Conservation (phyloP, 1,140 invertebrate species). For the Adelges cooleyi region DNA sequence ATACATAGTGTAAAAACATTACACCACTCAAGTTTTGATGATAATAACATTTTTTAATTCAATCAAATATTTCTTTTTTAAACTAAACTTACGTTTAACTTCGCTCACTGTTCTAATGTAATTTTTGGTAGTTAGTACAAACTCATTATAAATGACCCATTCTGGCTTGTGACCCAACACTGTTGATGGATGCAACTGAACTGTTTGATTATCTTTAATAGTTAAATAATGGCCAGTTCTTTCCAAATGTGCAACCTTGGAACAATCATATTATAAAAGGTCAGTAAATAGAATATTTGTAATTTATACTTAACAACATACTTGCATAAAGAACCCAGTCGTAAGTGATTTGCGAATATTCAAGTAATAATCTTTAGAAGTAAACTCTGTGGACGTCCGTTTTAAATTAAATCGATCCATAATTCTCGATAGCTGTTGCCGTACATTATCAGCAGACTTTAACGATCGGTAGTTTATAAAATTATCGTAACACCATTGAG, state of each 20-base stretch:
- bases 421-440: slow-evolving; percentile 68
- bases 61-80: background rate
- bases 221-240: slow-evolving; percentile 94
- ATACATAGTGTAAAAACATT: no score
- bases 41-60: background rate
- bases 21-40: no score
- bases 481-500: slow-evolving; percentile 98
- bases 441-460: slow-evolving; percentile 82
- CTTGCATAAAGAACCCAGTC: slow-evolving; percentile 99
- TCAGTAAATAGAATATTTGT: no score
- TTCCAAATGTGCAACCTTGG: slow-evolving; percentile 85
- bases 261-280: background rate
- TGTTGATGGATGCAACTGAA: slow-evolving; percentile 96
- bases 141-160: slow-evolving; percentile 99
- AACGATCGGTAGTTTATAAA: slow-evolving; percentile 97
- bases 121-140: slow-evolving; percentile 98
- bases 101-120: slow-evolving; percentile 98
- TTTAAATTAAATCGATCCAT: slow-evolving; percentile 91
- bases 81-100: slow-evolving; percentile 87
- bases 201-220: slow-evolving; percentile 97
- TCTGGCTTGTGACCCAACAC: slow-evolving; percentile 99
- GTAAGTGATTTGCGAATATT: slow-evolving; percentile 97
- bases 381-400: slow-evolving; percentile 94
- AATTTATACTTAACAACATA: slow-evolving; percentile 38
- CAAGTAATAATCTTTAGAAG: slow-evolving; percentile 95